A percentile compares a stretch with the other conserved stretches of the same genome.
Evolutionary conservation across 2,113 vertebrate species (phyloP).

Genomic region (Rhegmatorhina hoffmannsi): DNA sequence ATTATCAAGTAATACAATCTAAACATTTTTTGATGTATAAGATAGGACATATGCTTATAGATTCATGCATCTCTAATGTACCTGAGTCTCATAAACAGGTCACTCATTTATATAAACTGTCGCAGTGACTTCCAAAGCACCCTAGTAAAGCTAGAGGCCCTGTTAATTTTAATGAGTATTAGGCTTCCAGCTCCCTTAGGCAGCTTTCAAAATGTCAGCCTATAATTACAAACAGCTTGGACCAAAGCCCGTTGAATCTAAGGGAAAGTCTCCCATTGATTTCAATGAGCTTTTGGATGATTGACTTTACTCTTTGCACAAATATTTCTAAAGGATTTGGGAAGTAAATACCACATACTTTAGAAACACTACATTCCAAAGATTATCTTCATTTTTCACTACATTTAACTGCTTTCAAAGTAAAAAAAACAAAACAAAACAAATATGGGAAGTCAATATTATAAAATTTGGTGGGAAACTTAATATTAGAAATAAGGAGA

Average conservation of each 20-base stretch:
- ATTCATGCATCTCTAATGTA: not conserved
- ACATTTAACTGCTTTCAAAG: not conserved
- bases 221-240: slow-evolving; percentile 45
- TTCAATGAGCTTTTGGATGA: slow-evolving; percentile 36
- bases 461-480: slow-evolving; percentile 3
- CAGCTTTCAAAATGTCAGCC: slow-evolving; percentile 55
- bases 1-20: not conserved
- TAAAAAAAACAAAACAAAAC: not conserved
- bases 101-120: not conserved
- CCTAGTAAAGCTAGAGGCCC: slow-evolving; percentile 17
- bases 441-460: not conserved
- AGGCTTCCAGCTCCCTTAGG: slow-evolving; percentile 33
- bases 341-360: slow-evolving; percentile 2
- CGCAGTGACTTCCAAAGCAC: not conserved
- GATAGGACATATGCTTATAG: not conserved
- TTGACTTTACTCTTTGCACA: not conserved
- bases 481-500: not conserved
- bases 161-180: slow-evolving; percentile 55
- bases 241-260: slow-evolving; percentile 32
- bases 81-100: slow-evolving; percentile 3
- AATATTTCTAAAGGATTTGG: slow-evolving; percentile 9
- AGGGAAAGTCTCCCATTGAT: slow-evolving; percentile 40
- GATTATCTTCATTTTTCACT: not conserved
- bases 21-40: not conserved
- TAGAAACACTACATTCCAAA: not conserved